Conservation (phyloP, 2,113 vertebrate genomes). For the Chitala chitala region DNA sequence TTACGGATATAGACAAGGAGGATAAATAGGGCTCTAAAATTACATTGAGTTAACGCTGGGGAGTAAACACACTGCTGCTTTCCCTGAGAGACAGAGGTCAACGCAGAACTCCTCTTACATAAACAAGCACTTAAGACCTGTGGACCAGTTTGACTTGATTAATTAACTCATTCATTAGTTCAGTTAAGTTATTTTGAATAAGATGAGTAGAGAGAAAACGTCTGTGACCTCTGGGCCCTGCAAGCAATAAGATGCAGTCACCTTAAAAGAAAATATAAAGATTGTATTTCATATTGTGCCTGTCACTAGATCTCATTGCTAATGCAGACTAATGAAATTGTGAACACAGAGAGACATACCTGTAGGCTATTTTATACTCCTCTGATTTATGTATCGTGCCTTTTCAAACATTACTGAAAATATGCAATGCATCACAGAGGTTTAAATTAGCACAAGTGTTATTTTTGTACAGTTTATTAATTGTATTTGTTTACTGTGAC, state of each 20-base stretch:
- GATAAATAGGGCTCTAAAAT: constrained; percentile 54
- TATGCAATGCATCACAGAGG: no score
- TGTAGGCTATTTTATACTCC: no score
- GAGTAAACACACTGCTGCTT: constrained; percentile 21
- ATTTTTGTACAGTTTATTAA: no score
- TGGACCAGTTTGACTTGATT: constrained; percentile 30
- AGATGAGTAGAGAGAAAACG: constrained; percentile 16
- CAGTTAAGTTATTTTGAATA: constrained; percentile 26
- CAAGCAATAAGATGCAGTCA: constrained; percentile 37
- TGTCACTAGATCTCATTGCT: no score
- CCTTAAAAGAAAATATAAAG: no score
- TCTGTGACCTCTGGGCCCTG: constrained; percentile 33
- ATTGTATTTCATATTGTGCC: no score
- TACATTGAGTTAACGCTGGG: constrained; percentile 19
- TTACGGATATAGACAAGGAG: constrained; percentile 53
- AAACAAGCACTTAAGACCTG: constrained; percentile 22
- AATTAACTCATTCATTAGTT: constrained; percentile 35
- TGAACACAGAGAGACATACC: no score
- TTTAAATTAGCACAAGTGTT: no score
- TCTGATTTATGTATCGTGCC: no score
- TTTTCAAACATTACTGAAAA: no score
- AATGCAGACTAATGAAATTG: no score
- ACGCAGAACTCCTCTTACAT: background rate
- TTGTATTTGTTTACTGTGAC: background rate
- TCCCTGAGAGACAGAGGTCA: constrained; percentile 21